Percentiles rank a stretch among this genome's conserved stretches.
Conservation (phyloP, 2,113 vertebrate genomes). For the Ia io region DNA sequence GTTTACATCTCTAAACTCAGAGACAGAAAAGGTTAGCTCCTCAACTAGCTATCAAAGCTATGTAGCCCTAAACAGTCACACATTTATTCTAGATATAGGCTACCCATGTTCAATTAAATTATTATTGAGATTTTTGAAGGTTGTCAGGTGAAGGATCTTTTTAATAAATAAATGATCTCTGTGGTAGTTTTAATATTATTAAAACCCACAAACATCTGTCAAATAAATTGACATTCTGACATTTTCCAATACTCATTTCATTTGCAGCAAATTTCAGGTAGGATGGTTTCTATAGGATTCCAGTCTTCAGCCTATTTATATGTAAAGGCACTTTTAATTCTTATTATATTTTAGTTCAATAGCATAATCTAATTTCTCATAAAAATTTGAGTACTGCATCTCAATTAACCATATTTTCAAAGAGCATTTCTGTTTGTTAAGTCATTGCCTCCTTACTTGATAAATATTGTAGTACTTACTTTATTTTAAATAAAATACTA, state of each 20-base stretch:
- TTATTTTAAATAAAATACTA: conserved; percentile 58
- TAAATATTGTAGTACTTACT: conserved; percentile 51
- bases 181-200: conserved; percentile 49
- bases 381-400: neutral
- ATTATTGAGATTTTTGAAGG: conserved; percentile 46
- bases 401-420: neutral
- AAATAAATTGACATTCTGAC: conserved; percentile 34
- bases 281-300: neutral
- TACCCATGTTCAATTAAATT: conserved; percentile 52
- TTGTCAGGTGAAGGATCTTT: conserved; percentile 31
- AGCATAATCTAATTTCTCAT: neutral
- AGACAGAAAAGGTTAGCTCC: neutral
- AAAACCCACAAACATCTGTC: conserved; percentile 51
- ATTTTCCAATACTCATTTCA: conserved; percentile 8
- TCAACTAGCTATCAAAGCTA: neutral
- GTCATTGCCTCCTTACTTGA: conserved; percentile 43
- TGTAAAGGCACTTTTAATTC: neutral
- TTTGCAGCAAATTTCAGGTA: neutral
- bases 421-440: conserved; percentile 60
- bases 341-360: neutral
- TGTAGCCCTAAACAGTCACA: neutral
- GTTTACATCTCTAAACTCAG: neutral
- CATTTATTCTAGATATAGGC: neutral
- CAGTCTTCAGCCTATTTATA: neutral
- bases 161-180: conserved; percentile 67